A percentile compares a stretch with the other conserved stretches of the same genome.
Conservation (phyloP, 1,140 invertebrate genomes). For the Nasonia longicornis region DNA sequence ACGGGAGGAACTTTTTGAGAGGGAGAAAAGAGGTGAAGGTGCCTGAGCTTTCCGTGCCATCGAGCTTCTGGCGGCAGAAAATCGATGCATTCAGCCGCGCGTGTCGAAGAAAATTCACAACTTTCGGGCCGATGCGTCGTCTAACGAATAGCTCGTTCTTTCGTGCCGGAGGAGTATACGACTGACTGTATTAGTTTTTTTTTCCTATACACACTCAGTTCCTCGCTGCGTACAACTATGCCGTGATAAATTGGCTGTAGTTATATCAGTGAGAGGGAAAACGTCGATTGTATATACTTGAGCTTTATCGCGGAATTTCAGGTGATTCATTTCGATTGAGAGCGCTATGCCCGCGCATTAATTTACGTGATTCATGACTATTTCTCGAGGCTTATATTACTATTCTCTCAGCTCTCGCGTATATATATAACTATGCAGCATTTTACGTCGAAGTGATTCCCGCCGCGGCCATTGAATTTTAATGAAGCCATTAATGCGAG, state of each 20-base stretch:
- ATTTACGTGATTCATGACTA: neutral
- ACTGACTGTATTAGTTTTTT: too few relatives aligned
- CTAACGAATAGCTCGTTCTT: too few relatives aligned
- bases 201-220: too few relatives aligned
- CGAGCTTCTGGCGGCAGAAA: conserved; percentile 22
- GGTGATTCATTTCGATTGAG: neutral
- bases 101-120: conserved; percentile 33
- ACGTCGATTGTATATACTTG: too few relatives aligned
- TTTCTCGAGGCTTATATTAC: too few relatives aligned
- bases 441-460: neutral
- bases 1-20: neutral
- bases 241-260: too few relatives aligned
- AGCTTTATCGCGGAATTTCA: neutral
- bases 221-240: too few relatives aligned
- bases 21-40: neutral
- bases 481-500: neutral
- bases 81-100: conserved; percentile 18
- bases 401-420: neutral
- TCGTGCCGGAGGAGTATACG: too few relatives aligned
- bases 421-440: neutral
- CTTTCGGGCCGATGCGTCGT: neutral
- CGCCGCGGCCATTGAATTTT: neutral
- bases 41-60: conserved; percentile 20
- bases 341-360: neutral
- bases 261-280: too few relatives aligned